These are phyloP conservation scores for Myrmecobius fasciatus DNA, from an alignment of 2,113 vertebrate genomes.

Conservation along the genomic window DNA sequence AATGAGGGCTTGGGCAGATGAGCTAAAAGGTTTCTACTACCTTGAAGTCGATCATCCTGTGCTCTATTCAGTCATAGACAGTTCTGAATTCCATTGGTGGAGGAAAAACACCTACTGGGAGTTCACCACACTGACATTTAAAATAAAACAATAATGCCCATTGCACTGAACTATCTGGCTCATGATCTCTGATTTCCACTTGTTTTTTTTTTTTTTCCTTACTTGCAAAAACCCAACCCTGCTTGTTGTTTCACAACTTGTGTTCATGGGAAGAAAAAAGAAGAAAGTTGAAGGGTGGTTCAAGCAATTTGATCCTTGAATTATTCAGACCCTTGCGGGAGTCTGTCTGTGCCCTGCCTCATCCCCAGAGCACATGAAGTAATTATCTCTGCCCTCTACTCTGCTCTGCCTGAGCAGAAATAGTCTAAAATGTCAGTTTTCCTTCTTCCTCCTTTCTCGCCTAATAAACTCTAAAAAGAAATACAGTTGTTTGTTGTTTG, in stretches of 20 bases:
- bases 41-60: neutral
- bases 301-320: neutral
- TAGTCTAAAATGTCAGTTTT: neutral
- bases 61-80: neutral
- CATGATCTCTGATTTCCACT: neutral
- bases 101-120: neutral
- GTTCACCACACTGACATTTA: neutral
- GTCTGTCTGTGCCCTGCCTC: neutral
- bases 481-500: slow-evolving; percentile 25
- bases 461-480: slow-evolving; percentile 24
- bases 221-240: neutral
- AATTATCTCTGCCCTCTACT: neutral
- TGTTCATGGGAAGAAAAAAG: slow-evolving; percentile 32
- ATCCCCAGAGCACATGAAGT: neutral
- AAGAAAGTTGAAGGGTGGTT: neutral
- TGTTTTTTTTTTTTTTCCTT: neutral
- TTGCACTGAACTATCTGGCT: neutral
- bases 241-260: neutral
- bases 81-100: neutral
- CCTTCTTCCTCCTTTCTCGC: neutral
- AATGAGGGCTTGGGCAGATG: neutral
- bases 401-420: neutral
- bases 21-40: neutral
- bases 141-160: neutral
- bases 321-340: neutral